Evolutionary conservation across 1,140 invertebrate genomes (phyloP).

Genomic region (Liolophura sinensis): DNA sequence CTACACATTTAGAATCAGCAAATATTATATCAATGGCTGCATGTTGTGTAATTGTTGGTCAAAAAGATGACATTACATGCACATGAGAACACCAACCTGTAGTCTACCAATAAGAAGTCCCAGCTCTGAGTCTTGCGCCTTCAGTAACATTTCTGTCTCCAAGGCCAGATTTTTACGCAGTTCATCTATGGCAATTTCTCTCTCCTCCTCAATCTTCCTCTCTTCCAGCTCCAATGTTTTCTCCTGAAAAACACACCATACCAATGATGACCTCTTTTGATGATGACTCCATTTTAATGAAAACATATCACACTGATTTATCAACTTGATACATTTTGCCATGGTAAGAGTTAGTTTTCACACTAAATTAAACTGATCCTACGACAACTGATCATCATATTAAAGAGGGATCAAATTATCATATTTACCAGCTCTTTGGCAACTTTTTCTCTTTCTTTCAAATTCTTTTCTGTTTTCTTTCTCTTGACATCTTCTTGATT

Average conservation of each 20-base stretch:
- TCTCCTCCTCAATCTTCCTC: conserved; percentile 32
- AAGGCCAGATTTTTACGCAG: conserved; percentile 34
- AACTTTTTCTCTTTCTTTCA: conserved; percentile 40
- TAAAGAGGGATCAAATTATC: too few species aligned
- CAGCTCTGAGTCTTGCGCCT: conserved; percentile 44
- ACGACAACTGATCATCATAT: too few species aligned
- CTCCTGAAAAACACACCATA: conserved; percentile 5
- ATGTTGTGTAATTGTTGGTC: too few species aligned
- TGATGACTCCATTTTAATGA: too few species aligned
- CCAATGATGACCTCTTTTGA: too few species aligned
- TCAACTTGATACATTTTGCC: too few species aligned
- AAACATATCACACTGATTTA: too few species aligned
- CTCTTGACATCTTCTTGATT: conserved; percentile 32
- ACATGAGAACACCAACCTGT: conserved; percentile 30
- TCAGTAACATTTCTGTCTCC: conserved; percentile 45
- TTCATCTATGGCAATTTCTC: conserved; percentile 27
- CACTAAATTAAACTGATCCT: too few species aligned
- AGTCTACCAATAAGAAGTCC: conserved; percentile 48
- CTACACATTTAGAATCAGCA: too few species aligned
- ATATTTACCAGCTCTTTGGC: conserved; percentile 35
- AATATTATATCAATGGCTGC: too few species aligned
- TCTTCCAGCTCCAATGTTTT: conserved; percentile 29
- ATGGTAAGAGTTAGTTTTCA: too few species aligned
- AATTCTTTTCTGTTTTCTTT: conserved; percentile 26
- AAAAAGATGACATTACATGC: not conserved